These are phyloP conservation scores for Periophthalmus modestus DNA, from an alignment of 2,113 vertebrate species.

Conservation along the genomic window DNA sequence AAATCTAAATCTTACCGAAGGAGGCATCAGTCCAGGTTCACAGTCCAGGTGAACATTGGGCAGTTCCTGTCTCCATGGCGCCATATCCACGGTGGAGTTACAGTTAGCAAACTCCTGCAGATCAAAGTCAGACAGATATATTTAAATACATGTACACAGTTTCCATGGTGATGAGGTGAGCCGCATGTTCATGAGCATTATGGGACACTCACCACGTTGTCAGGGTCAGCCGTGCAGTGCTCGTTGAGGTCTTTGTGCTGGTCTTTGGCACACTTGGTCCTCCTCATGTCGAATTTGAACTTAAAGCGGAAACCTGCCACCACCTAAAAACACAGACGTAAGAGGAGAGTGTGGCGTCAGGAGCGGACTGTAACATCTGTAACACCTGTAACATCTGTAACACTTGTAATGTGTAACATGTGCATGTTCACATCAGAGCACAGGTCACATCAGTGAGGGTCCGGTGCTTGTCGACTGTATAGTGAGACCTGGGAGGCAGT, in stretches of 20 bases:
- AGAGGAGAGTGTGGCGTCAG: too few species aligned
- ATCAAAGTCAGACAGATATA: not conserved
- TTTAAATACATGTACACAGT: too few species aligned
- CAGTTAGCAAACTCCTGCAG: constrained; percentile 78
- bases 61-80: constrained; percentile 72
- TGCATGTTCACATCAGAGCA: too few species aligned
- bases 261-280: constrained; percentile 85
- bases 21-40: constrained; percentile 24
- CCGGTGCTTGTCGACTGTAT: too few species aligned
- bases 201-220: constrained; percentile 73
- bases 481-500: too few species aligned
- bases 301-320: constrained; percentile 81
- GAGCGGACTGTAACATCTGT: too few species aligned
- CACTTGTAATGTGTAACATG: too few species aligned
- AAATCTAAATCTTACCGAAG: constrained; percentile 39
- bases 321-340: constrained; percentile 70
- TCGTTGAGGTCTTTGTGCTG: constrained; percentile 75
- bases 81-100: constrained; percentile 73
- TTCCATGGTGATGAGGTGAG: not conserved
- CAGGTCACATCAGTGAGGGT: too few species aligned
- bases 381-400: too few species aligned
- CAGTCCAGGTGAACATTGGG: constrained; percentile 71
- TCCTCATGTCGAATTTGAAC: constrained; percentile 78
- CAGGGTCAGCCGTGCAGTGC: constrained; percentile 67
- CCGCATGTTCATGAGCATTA: not conserved